These are phyloP conservation scores for Odocoileus virginianus DNA, from an alignment of 2,113 vertebrate genomes.

Conservation along the genomic window DNA sequence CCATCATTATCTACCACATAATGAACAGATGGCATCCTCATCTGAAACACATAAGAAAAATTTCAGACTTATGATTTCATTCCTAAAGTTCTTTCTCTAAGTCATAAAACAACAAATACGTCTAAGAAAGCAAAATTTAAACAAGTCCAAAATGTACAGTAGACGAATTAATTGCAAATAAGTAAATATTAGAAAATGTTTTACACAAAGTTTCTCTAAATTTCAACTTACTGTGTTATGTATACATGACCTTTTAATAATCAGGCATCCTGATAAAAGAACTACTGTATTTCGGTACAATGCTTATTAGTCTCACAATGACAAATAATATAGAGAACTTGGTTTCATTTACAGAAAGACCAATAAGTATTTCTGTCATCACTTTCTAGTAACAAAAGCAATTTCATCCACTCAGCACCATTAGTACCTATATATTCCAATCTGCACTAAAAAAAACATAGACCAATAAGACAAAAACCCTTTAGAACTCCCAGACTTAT, in stretches of 20 bases:
- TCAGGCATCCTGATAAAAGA: constrained; percentile 33
- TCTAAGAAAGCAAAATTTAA: constrained; percentile 28
- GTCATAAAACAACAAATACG: background rate
- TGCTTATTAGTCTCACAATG: constrained; percentile 29
- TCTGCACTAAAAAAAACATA: background rate
- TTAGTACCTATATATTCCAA: constrained; percentile 1
- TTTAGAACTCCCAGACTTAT: background rate
- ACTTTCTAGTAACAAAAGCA: constrained; percentile 39
- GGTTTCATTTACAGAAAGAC: background rate
- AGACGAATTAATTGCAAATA: constrained; percentile 16
- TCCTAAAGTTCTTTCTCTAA: constrained; percentile 38
- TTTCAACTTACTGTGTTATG: background rate
- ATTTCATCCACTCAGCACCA: background rate
- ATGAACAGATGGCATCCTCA: constrained; percentile 36
- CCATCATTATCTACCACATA: constrained; percentile 15
- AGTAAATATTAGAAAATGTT: background rate
- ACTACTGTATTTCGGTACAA: background rate
- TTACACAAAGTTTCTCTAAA: background rate
- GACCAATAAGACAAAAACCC: background rate
- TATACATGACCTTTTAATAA: background rate
- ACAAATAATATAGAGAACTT: constrained; percentile 23
- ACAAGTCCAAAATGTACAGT: background rate
- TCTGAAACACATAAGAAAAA: background rate
- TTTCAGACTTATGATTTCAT: constrained; percentile 28
- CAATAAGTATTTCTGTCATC: background rate